A percentile compares a stretch with the other conserved stretches of the same genome.
These are phyloP conservation scores for Blennius ocellaris DNA, from an alignment of 2,113 vertebrate genomes.

Conservation along the genomic window DNA sequence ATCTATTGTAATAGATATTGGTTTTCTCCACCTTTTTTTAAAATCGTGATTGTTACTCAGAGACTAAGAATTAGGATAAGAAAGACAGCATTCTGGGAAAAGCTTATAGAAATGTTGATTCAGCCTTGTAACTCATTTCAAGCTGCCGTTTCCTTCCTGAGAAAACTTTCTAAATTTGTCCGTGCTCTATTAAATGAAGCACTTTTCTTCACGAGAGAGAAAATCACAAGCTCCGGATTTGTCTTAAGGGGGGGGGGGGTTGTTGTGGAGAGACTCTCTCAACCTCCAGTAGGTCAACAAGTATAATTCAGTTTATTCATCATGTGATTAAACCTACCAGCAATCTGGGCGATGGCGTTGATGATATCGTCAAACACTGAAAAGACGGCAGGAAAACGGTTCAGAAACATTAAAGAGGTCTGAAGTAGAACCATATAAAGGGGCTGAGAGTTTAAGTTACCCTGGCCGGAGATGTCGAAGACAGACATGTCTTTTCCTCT, in stretches of 20 bases:
- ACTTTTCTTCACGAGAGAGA: neutral
- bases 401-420: neutral
- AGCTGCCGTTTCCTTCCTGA: neutral
- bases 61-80: no score
- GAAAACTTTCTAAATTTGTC: no score
- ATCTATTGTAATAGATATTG: no score
- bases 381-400: conserved; percentile 22
- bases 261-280: neutral
- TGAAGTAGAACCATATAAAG: no score
- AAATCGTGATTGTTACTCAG: no score
- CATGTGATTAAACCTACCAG: conserved; percentile 83
- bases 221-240: neutral
- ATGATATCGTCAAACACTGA: conserved; percentile 95
- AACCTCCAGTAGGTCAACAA: neutral
- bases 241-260: neutral
- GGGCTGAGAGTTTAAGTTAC: conserved; percentile 69
- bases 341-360: conserved; percentile 87
- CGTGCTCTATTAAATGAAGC: neutral
- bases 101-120: no score
- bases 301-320: neutral
- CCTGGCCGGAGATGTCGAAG: conserved; percentile 91
- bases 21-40: no score
- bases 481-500: conserved; percentile 91
- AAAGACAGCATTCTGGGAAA: no score
- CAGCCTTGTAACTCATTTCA: no score